These are phyloP conservation scores for Steinernema scapterisci DNA, from an alignment of 2,888 invertebrate genomes.

Conservation along the genomic window DNA sequence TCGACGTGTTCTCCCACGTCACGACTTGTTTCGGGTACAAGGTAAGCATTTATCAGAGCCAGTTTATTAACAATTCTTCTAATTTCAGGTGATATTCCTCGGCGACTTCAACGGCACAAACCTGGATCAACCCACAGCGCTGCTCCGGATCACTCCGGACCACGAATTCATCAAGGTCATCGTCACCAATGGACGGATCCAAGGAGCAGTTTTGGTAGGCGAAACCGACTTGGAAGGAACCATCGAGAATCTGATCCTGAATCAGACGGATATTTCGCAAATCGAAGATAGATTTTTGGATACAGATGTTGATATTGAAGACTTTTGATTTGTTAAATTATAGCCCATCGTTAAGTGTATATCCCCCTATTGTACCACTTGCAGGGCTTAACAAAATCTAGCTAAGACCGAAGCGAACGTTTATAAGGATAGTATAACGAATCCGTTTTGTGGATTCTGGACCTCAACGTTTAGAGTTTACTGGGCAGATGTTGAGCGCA, in stretches of 20 bases:
- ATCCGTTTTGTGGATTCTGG: no score
- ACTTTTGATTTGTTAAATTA: slow-evolving; percentile 82
- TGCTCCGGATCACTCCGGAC: slow-evolving; percentile 52
- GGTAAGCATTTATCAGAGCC: slow-evolving; percentile 72
- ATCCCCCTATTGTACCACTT: not conserved
- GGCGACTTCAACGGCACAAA: slow-evolving; percentile 59
- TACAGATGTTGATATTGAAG: slow-evolving; percentile 95
- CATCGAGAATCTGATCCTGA: slow-evolving; percentile 93
- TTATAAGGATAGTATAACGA: no score
- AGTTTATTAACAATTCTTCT: not conserved
- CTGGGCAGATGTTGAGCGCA: no score
- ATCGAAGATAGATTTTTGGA: slow-evolving; percentile 90
- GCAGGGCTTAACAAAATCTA: no score
- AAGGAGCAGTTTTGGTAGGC: slow-evolving; percentile 92
- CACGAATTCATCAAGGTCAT: slow-evolving; percentile 80
- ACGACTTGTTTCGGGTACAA: slow-evolving; percentile 92
- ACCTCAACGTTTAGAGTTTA: no score
- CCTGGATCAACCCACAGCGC: slow-evolving; percentile 44
- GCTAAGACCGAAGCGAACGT: no score
- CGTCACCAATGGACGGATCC: slow-evolving; percentile 80
- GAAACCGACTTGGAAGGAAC: slow-evolving; percentile 97
- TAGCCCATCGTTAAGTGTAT: slow-evolving; percentile 17
- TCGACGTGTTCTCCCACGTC: slow-evolving; percentile 95
- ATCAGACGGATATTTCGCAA: slow-evolving; percentile 84
- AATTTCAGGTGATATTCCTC: slow-evolving; percentile 55